Evolutionary conservation across 2,797 vertebrate species (phyloP), one percentile per base, ranked within the genome.

Genomic region (Poeciliopsis gracilis): DNA sequence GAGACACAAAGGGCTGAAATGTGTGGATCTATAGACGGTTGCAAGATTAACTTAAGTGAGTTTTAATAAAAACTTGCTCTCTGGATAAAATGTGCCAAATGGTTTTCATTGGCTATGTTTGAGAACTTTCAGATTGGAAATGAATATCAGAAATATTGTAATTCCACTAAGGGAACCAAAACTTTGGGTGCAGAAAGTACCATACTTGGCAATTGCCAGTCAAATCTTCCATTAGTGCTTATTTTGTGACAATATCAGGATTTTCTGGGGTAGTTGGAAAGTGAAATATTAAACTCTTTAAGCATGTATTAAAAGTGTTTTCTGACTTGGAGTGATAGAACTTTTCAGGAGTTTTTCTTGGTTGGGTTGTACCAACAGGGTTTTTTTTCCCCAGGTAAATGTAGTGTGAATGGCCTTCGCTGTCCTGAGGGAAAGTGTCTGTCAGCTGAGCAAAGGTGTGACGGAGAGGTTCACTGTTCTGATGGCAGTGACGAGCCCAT

Each of bases 401-500:
- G 95, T 84, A 83, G 18, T 5, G 81, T 83, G 13, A 72, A 41
- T 4, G 66, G 80, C 30, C 45, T 96, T 2, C 88, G 85, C 4
- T 98, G 97, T 49, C 95, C 96, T 0, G 93, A 96, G 2, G 95
- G 95, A 4, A 93, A 78, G 2, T 98, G 97, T 87, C 81, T 97
- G 72, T 84, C 93, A 75, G 87, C 92, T 75, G 90, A 95, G 3
- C 75, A 95, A 82, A 93, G 95, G 85, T 98, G 97, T 76, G 95
- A 98, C 3, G 93, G 95, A 0, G 79, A 88, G 41, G 5, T 88
- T 3, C 95, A 97, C 69, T 98, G 97, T 79, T 81, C 94, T 1
- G 97, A 98, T 4, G 95, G 95, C 36, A 95, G 96, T 0, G 97
- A 98, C 13, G 97, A 98, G 79, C 96, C 95, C 1, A 45, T 84